Percentiles rank a stretch among this genome's conserved stretches.
These are phyloP conservation scores for Orthochromis malagaraziensis DNA, from an alignment of 2,113 vertebrate species.

Conservation along the genomic window DNA sequence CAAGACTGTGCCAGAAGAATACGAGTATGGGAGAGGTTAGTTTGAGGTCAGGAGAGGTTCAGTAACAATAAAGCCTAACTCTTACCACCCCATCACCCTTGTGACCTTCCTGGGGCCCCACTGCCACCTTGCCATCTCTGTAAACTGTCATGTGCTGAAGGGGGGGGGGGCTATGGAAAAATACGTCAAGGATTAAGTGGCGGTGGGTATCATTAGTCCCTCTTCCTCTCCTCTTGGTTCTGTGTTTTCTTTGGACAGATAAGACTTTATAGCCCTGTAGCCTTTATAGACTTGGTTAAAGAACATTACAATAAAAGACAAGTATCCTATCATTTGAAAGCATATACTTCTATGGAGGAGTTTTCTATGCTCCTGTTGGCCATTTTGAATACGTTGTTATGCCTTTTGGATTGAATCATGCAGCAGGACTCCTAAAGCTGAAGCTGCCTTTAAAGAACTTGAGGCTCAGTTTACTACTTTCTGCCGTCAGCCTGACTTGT, in stretches of 20 bases:
- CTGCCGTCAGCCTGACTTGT: background rate
- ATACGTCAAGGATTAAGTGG: background rate
- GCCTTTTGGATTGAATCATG: background rate
- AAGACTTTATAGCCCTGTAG: background rate
- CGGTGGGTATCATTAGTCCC: background rate
- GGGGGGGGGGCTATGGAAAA: background rate
- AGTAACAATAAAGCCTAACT: background rate
- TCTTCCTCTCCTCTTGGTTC: background rate
- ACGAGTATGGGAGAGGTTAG: background rate
- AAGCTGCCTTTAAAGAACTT: background rate
- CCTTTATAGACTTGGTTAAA: background rate
- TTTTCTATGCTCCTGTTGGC: accelerated
- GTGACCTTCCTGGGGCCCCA: background rate
- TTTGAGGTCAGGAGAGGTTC: background rate
- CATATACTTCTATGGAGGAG: background rate
- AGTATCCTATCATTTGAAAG: background rate
- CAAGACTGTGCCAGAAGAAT: background rate
- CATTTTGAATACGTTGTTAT: background rate
- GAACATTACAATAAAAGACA: background rate
- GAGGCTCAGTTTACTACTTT: background rate
- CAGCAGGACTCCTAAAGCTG: background rate
- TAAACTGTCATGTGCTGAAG: background rate
- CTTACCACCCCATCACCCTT: background rate
- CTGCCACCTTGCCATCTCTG: background rate
- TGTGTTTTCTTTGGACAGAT: background rate